These are phyloP conservation scores for Zhuqinia jingwanae DNA, from an alignment of 2,888 invertebrate species.

Conservation along the genomic window DNA sequence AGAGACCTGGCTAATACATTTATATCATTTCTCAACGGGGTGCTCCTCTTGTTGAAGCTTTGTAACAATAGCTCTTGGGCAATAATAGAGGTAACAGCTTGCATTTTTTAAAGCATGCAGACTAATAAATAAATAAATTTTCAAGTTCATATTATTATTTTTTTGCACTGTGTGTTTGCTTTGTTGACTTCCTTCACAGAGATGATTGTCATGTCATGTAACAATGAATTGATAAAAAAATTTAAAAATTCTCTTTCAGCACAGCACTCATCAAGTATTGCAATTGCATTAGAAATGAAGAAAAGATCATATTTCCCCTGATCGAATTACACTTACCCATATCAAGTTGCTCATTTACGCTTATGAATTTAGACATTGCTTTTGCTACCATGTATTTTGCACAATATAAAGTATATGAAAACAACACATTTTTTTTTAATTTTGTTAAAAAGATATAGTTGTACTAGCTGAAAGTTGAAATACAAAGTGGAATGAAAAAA, in stretches of 20 bases:
- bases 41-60: slow-evolving; percentile 16
- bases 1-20: slow-evolving; percentile 21
- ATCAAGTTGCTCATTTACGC: slow-evolving; percentile 63
- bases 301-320: slow-evolving; percentile 62
- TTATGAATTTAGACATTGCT: slow-evolving; percentile 11
- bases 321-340: slow-evolving; percentile 37
- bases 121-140: slow-evolving; percentile 42
- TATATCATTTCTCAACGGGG: slow-evolving; percentile 58
- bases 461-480: too few relatives aligned
- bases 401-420: too few relatives aligned
- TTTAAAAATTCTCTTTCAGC: slow-evolving; percentile 54
- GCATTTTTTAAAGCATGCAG: slow-evolving; percentile 15
- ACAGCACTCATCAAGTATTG: slow-evolving; percentile 8
- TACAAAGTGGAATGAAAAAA: not conserved
- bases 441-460: too few relatives aligned
- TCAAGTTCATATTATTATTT: not conserved
- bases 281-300: slow-evolving; percentile 2
- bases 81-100: slow-evolving; percentile 41
- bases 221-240: slow-evolving; percentile 61
- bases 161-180: slow-evolving; percentile 15
- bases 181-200: slow-evolving; percentile 4
- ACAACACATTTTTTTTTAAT: too few relatives aligned
- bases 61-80: not conserved
- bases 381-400: not conserved
- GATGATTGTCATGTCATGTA: slow-evolving; percentile 15